Base-by-base conservation (phyloP, 2,888 invertebrate genomes). In the Cremastinae sp. region DNA sequence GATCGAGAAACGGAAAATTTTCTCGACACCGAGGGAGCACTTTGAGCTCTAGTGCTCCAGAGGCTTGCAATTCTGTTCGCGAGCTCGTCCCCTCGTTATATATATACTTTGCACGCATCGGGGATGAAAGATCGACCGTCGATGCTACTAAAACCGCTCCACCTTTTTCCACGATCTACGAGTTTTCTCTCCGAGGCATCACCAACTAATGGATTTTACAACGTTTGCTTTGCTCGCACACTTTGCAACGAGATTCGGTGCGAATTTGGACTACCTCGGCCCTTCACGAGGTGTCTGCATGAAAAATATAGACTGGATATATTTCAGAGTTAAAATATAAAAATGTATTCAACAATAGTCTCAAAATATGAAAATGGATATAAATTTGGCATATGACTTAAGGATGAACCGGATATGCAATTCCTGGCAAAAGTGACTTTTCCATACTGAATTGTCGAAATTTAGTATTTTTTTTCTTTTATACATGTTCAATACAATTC, bases 111-210 rank as follows among this genome's bases (percentile, higher is more conserved):
- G 55, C 65, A 55, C 16, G 69, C 55, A 61, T 79, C 78, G 61
- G 55, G 81, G 81, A 85, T 86, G 86, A 87, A 85, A 85, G 85
- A 87, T 87, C 83, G 83, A 80, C 74, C 83, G 84, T 85, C 85
- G 81, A 85, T 83, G 84, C 76, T 83, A 83, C n/a, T n/a, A 84
- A 87, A 61, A 47, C 55, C n/a, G 43, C 10, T 53, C 10, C 9
- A 5, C 18, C 14, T 45, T 75, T 64, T 73, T 7, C 7, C 58
- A 41, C 35, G 51, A 68, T 56, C 72, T 53, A 45, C 61, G 45
- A 53, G 47, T 69, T 49, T 58, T 59, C 65, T 43, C 43, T 72
- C 65, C 35, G 16, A 18, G 20, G 71, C 62, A 72, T 80, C 71
- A 76, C 80, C 82, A 82, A 83, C 86, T 86, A 86, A 86, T 86